These are phyloP conservation scores for Oryzias javanicus DNA, from an alignment of 2,113 vertebrate genomes.

Conservation along the genomic window DNA sequence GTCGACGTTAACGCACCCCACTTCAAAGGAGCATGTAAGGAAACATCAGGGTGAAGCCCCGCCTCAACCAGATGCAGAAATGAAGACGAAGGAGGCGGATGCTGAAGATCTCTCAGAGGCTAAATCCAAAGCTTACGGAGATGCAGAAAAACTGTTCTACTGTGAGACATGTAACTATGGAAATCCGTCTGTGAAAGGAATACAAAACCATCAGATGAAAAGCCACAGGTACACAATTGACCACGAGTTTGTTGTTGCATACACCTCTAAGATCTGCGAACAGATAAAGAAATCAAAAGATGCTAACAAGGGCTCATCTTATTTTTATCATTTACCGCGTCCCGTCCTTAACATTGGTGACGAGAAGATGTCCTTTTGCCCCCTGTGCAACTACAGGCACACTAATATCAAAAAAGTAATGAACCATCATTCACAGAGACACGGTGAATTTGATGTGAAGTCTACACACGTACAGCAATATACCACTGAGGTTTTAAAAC, in stretches of 20 bases:
- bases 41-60: too few species aligned
- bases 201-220: constrained; percentile 51
- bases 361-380: constrained; percentile 47
- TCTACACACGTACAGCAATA: constrained; percentile 11
- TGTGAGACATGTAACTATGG: constrained; percentile 64
- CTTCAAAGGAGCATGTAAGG: too few species aligned
- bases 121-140: background rate
- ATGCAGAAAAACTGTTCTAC: constrained; percentile 49
- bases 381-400: constrained; percentile 57
- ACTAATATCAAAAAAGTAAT: background rate
- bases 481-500: constrained; percentile 12
- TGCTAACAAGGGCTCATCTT: background rate
- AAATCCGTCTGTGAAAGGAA: constrained; percentile 24
- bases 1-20: too few species aligned
- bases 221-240: constrained; percentile 1
- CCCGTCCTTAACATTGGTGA: constrained; percentile 29
- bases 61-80: background rate
- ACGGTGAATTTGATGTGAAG: background rate
- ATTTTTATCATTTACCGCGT: constrained; percentile 36
- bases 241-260: background rate
- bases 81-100: background rate
- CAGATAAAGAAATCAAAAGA: constrained; percentile 31
- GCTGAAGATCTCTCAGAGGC: background rate
- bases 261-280: constrained; percentile 35
- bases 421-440: constrained; percentile 31